Evolutionary conservation across 2,888 invertebrate genomes (phyloP).

Genomic region (Scrobipalpa costella): DNA sequence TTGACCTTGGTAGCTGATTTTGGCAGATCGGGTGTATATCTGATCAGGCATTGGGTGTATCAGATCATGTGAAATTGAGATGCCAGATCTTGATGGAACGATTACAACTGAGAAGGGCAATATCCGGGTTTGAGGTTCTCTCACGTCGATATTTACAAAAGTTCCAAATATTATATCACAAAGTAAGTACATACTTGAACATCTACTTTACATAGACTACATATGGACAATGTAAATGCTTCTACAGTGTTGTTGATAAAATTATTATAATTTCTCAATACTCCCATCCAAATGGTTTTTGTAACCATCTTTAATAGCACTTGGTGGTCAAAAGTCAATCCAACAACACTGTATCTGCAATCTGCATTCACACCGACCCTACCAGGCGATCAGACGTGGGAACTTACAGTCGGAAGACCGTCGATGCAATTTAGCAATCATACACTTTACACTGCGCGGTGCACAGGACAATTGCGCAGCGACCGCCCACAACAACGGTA

Average conservation of each 20-base stretch:
- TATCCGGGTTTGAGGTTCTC: too few species aligned
- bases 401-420: slow-evolving; percentile 43
- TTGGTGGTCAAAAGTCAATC: background rate
- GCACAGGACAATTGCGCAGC: slow-evolving; percentile 18
- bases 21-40: background rate
- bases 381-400: slow-evolving; percentile 33
- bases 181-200: too few species aligned
- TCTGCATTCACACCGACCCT: background rate
- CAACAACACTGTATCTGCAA: background rate
- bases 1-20: slow-evolving; percentile 17
- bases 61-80: background rate
- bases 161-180: too few species aligned
- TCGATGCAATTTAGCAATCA: slow-evolving; percentile 47
- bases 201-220: too few species aligned
- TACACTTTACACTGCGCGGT: slow-evolving; percentile 18
- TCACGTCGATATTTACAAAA: too few species aligned
- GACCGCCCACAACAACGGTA: slow-evolving; percentile 24
- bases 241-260: background rate
- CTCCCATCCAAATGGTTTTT: background rate
- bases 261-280: background rate
- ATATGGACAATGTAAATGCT: too few species aligned
- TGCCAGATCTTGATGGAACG: background rate
- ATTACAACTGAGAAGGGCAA: too few species aligned
- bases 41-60: background rate
- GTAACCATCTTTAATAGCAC: background rate